These are phyloP conservation scores for Perca fluviatilis DNA, from an alignment of 2,113 vertebrate species.

Conservation along the genomic window DNA sequence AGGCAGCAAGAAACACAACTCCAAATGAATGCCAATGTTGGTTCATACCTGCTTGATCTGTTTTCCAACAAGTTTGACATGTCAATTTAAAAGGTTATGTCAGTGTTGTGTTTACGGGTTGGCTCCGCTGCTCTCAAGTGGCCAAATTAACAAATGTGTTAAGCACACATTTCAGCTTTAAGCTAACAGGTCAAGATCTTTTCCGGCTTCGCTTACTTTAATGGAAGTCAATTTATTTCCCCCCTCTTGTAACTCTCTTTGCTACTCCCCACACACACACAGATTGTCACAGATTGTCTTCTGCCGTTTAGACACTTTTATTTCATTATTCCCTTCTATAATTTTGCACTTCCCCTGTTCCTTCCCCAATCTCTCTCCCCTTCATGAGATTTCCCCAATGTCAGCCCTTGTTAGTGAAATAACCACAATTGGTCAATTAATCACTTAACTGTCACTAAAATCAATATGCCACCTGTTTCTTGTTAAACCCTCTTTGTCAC, in stretches of 20 bases:
- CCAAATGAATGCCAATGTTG: background rate
- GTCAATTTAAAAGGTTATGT: background rate
- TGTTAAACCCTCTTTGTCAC: slow-evolving; percentile 54
- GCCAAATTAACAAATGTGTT: background rate
- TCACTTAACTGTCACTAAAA: slow-evolving; percentile 51
- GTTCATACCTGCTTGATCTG: background rate
- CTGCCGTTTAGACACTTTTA: background rate
- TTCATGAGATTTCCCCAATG: slow-evolving; percentile 8
- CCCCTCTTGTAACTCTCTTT: background rate
- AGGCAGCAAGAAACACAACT: background rate
- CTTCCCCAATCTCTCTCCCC: background rate
- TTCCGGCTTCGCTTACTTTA: background rate
- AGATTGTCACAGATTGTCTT: too few relatives aligned
- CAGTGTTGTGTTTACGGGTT: background rate
- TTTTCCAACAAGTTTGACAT: background rate
- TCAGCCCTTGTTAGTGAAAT: slow-evolving; percentile 52
- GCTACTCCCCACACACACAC: too few relatives aligned
- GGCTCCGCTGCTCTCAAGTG: background rate
- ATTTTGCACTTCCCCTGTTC: background rate
- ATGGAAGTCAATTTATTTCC: background rate
- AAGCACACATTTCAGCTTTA: background rate
- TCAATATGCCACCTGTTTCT: slow-evolving; percentile 62
- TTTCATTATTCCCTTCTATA: background rate
- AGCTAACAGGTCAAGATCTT: background rate
- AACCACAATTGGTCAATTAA: slow-evolving; percentile 56